Base-by-base conservation (phyloP, 2,888 invertebrate genomes). In the Drosophila fungiperda region DNA sequence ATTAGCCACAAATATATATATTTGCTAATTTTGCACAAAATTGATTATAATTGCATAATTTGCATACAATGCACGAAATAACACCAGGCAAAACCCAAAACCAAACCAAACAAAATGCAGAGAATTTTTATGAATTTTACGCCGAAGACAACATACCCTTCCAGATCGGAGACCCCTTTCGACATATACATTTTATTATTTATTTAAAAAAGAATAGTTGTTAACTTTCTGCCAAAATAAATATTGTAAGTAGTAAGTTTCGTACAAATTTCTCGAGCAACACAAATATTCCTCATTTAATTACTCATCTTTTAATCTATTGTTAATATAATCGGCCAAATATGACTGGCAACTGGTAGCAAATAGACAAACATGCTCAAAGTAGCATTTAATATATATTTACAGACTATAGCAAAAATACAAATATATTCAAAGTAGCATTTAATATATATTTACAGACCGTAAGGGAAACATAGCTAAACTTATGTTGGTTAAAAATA, bases 31-130 rank as follows among this genome's bases (percentile, higher is more conserved):
- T 83, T 55, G 77, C 80, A 73, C 55, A 69, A 82, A 78, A 80
- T 82, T 82, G 81, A 80, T 82, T 72, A 69, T 78, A 82, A 83
- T 82, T 82, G 73, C 75, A 80, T 78, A 76, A 80, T 82, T 83
- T 80, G 83, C 83, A 83, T 78, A 78, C 76, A 68, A 61, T 77
- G 80, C 81, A 82, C 74, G 80, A 79, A 78, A 65, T 69, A 67
- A 32, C 26, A 38, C 5, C n/a, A 11, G 38, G 8, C 36, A 52
- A 11, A 36, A 36, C 45, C 26, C 20, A 35, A 57, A 57, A 9
- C 36, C 7, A 48, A n/a, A 48, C 60, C n/a, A 29, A 33, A 60
- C 50, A 29, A 40, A 29, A 29, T 29, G 29, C 29, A 5, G 5
- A 29, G 6, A 29, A 29, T 29, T 29, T 29, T 29, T 29, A 29